Base-by-base conservation (phyloP, 1,140 invertebrate species). In the Micrasema minimum region DNA sequence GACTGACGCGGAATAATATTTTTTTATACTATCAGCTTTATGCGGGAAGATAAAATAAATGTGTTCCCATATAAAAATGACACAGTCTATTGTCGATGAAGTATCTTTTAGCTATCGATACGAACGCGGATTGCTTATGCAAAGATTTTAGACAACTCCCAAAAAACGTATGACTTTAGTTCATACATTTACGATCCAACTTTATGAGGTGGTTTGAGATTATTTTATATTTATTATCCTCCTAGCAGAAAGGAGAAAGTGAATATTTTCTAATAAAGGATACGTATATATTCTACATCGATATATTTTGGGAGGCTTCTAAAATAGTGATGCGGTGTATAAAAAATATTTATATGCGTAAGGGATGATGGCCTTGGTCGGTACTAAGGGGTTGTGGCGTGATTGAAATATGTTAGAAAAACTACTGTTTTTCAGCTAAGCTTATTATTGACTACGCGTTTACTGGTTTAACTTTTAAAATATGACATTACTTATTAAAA, bases 21-120 rank as follows among this genome's bases (percentile, higher is more conserved):
- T 61, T 62, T 62, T 45, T n/a, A 62, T 23, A n/a, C 37, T 62
- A 62, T 62, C 59, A 62, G 59, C 45, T 62, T 62, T 57, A 62
- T 62, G 45, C 14, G 41, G 45, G 18, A 12, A 57, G 53, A 62
- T 62, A 43, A 46, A 45, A 62, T 22, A 62, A 45, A 46, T 62
- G 59, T 62, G 59, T 23, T 20, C 41, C 14, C 10, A 62, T 62
- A 62, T 62, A 20, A 62, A 22, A 43, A 43, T 62, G 41, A 43
- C 37, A 62, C 59, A 23, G 37, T 46, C 41, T 62, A 62, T 62
- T 62, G 41, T 46, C 37, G 22, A n/a, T 46, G n/a, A n/a, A n/a
- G n/a, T n/a, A n/a, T n/a, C n/a, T 38, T 46, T 43, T 10, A 38
- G 59, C 37, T 45, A 62, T 43, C 59, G 59, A 43, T 62, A 22